These are phyloP conservation scores for Hemibagrus guttatus DNA, from an alignment of 2,797 vertebrate species.

Conservation along the genomic window DNA sequence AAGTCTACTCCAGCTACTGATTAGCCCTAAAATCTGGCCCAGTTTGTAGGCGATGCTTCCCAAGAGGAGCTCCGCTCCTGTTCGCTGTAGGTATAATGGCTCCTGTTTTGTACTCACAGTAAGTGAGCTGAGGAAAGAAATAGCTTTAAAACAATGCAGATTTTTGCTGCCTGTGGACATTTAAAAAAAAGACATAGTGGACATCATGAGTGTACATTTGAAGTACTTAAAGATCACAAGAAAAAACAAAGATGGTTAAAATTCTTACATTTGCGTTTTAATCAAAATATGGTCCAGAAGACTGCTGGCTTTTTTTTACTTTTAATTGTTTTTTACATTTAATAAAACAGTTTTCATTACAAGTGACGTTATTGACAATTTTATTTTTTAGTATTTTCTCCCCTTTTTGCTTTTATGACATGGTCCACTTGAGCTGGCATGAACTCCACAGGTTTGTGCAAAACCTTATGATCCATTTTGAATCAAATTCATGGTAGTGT, in stretches of 20 bases:
- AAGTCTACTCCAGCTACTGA: constrained; percentile 46
- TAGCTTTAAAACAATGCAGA: background rate
- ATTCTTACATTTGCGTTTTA: background rate
- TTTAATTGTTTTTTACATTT: background rate
- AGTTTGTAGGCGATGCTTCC: constrained; percentile 40
- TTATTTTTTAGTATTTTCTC: background rate
- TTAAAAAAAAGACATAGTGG: background rate
- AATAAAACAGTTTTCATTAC: background rate
- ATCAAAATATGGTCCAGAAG: background rate
- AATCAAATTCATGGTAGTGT: background rate
- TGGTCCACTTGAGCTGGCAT: background rate
- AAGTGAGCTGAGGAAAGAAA: constrained; percentile 13
- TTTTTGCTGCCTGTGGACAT: background rate
- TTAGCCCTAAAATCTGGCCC: constrained; percentile 48
- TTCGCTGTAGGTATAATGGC: constrained; percentile 47
- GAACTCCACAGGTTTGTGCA: background rate
- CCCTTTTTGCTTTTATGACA: background rate
- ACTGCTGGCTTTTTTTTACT: background rate
- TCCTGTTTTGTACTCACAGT: constrained; percentile 42
- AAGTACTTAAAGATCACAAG: background rate
- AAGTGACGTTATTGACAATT: background rate
- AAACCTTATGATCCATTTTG: background rate
- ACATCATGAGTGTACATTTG: background rate
- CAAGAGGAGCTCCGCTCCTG: constrained; percentile 30
- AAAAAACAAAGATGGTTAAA: background rate